phyloP scores from a whole-genome alignment of 2,797 vertebrate genomes.

The Valencia hispanica region DNA sequence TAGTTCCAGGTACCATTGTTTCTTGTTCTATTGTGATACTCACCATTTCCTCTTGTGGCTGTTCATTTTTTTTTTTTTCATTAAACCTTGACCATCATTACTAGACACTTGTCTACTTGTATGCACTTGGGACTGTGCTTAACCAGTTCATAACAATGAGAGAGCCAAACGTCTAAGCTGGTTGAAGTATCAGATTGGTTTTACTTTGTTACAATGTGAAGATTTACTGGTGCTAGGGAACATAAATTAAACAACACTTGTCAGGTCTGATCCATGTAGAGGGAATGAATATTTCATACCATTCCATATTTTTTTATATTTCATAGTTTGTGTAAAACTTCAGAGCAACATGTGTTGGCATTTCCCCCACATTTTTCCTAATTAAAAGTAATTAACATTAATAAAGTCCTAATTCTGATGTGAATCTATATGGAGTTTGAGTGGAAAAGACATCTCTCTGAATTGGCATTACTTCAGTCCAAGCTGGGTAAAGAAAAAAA shows the following conservation, averaged over 20 bases:
- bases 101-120: too few relatives aligned
- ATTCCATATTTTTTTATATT: conserved; percentile 19
- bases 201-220: background rate
- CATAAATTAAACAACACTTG: conserved; percentile 17
- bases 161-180: background rate
- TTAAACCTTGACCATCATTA: too few relatives aligned
- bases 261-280: conserved; percentile 12
- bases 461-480: background rate
- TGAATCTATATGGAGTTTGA: conserved; percentile 11
- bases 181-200: background rate
- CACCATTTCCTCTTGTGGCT: too few relatives aligned
- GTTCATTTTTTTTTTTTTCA: too few relatives aligned
- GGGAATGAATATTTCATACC: conserved; percentile 6
- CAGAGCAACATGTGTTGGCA: background rate
- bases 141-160: background rate
- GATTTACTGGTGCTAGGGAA: background rate
- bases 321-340: conserved; percentile 13
- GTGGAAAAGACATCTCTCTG: background rate
- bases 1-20: too few relatives aligned
- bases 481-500: background rate
- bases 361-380: conserved; percentile 3
- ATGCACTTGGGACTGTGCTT: background rate
- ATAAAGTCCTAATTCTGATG: conserved; percentile 1
- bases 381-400: conserved; percentile 14
- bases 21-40: too few relatives aligned